phyloP scores from a whole-genome alignment of 2,797 vertebrate genomes.

The Characodon lateralis region DNA sequence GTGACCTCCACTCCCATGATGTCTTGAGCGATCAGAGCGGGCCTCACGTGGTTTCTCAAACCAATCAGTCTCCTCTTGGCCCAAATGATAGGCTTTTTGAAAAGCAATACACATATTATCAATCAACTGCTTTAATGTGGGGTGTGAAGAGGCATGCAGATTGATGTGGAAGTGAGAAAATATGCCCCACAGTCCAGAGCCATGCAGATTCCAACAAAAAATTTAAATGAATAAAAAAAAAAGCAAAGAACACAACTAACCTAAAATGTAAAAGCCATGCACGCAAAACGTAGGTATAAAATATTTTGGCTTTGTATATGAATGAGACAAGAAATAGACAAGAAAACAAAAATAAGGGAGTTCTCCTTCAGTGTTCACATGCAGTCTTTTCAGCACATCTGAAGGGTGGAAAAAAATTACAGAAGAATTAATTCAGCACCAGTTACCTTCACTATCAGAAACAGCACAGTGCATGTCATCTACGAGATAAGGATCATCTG shows the following conservation, averaged over 20 bases:
- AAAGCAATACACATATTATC: slow-evolving; percentile 89
- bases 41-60: slow-evolving; percentile 98
- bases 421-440: slow-evolving; percentile 84
- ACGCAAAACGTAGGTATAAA: slow-evolving; percentile 65
- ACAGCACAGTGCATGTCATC: slow-evolving; percentile 99
- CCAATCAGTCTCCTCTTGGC: slow-evolving; percentile 99
- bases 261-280: slow-evolving; percentile 66
- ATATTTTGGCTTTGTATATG: slow-evolving; percentile 79
- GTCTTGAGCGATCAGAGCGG: slow-evolving; percentile 91
- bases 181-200: slow-evolving; percentile 52
- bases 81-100: slow-evolving; percentile 98
- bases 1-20: slow-evolving; percentile 88
- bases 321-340: slow-evolving; percentile 37
- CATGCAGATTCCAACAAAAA: slow-evolving; percentile 57
- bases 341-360: slow-evolving; percentile 41
- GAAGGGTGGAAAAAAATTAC: slow-evolving; percentile 41
- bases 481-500: slow-evolving; percentile 95
- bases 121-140: slow-evolving; percentile 74
- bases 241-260: slow-evolving; percentile 52
- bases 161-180: slow-evolving; percentile 72
- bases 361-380: slow-evolving; percentile 72
- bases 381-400: slow-evolving; percentile 68
- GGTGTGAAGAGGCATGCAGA: slow-evolving; percentile 66
- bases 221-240: slow-evolving; percentile 8
- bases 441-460: slow-evolving; percentile 99